Evolutionary conservation across 2,113 vertebrate species (phyloP).

Genomic region (Lophura nycthemera): DNA sequence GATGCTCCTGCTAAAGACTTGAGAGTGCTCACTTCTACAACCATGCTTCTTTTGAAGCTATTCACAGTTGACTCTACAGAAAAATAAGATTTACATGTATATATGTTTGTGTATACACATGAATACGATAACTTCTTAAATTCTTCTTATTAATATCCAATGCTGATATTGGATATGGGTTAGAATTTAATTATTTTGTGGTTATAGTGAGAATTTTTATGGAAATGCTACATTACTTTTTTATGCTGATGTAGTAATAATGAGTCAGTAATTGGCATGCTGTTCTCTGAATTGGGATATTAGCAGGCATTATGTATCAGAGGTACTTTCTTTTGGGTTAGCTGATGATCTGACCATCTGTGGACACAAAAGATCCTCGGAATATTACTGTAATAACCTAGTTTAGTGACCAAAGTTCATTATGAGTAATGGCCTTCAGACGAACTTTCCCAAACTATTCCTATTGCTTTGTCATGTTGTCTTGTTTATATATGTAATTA

Average conservation of each 20-base stretch:
- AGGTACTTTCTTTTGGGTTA: slow-evolving; percentile 57
- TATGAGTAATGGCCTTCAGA: slow-evolving; percentile 46
- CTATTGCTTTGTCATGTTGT: slow-evolving; percentile 3
- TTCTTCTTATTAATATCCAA: neutral
- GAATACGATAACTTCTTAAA: neutral
- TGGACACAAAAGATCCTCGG: slow-evolving; percentile 62
- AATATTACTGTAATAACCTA: slow-evolving; percentile 61
- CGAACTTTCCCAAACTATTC: slow-evolving; percentile 19
- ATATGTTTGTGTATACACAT: neutral
- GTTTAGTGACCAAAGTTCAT: slow-evolving; percentile 43
- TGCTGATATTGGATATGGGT: neutral
- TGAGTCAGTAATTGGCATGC: slow-evolving; percentile 37
- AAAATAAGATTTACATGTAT: neutral
- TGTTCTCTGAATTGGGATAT: slow-evolving; percentile 53
- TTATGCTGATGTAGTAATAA: neutral
- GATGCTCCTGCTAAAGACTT: neutral
- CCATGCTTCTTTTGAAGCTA: neutral
- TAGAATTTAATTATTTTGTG: neutral
- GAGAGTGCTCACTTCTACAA: neutral
- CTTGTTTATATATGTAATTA: neutral
- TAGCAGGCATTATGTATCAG: slow-evolving; percentile 49
- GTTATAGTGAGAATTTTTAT: neutral
- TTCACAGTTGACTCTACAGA: neutral
- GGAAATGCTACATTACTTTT: neutral
- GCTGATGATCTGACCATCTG: slow-evolving; percentile 44